Conservation (phyloP, 2,888 invertebrate species). For the Terebella lapidaria region DNA sequence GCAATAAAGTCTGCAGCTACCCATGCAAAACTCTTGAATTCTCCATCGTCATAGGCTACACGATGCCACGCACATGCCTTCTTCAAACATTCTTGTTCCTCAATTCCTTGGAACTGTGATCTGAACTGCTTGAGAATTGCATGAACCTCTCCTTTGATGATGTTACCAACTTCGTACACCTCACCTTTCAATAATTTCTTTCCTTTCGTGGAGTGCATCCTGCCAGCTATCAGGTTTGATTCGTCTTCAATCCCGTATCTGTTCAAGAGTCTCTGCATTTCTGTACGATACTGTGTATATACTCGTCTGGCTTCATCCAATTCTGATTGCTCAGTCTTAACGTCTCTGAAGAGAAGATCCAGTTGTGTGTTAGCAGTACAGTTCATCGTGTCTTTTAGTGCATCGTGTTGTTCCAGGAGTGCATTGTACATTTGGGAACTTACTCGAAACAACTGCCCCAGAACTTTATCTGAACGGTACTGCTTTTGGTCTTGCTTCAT, state of each 20-base stretch:
- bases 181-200: not conserved
- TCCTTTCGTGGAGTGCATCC: not conserved
- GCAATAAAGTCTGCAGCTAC: no score
- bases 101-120: not conserved
- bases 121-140: not conserved
- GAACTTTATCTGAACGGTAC: slow-evolving; percentile 1
- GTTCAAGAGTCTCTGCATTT: not conserved
- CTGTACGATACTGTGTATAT: not conserved
- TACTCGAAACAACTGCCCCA: not conserved
- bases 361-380: not conserved
- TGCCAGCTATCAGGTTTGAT: not conserved
- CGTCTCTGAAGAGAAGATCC: not conserved
- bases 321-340: not conserved
- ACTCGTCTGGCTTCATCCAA: not conserved
- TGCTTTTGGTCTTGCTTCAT: slow-evolving; percentile 2
- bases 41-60: not conserved
- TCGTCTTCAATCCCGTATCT: not conserved
- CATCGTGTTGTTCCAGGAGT: not conserved
- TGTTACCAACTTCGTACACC: not conserved
- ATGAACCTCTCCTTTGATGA: not conserved
- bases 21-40: not conserved
- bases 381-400: no score
- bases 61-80: not conserved
- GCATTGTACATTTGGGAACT: not conserved
- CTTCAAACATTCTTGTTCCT: not conserved